Evolutionary conservation across 2,888 invertebrate genomes (phyloP).

Genomic region (Latrodectus hesperus): DNA sequence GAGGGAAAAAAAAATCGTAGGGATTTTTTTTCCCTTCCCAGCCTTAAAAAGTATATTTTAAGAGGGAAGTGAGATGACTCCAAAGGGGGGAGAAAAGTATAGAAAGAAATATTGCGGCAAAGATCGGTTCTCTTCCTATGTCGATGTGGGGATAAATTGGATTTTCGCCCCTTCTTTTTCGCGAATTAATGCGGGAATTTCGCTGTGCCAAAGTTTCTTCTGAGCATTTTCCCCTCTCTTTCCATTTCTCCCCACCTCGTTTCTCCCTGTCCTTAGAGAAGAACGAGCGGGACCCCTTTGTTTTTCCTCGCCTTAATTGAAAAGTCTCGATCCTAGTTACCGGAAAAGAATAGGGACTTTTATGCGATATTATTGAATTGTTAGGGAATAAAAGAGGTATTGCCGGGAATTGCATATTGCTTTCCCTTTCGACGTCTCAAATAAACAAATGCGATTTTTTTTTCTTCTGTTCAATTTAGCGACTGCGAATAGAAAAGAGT

Average conservation of each 20-base stretch:
- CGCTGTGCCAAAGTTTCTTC: neutral
- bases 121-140: slow-evolving; percentile 38
- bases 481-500: no score
- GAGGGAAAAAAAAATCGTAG: neutral
- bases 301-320: slow-evolving; percentile 5
- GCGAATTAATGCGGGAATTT: slow-evolving; percentile 54
- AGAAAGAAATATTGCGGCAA: slow-evolving; percentile 17
- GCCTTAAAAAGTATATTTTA: neutral
- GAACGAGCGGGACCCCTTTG: neutral
- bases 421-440: neutral
- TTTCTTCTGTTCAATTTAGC: no score
- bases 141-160: slow-evolving; percentile 48
- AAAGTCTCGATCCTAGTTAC: neutral
- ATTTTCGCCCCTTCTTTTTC: slow-evolving; percentile 51
- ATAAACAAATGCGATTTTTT: neutral
- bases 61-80: neutral
- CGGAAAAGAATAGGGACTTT: neutral
- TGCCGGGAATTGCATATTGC: neutral
- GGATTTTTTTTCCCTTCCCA: neutral
- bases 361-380: slow-evolving; percentile 15
- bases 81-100: neutral
- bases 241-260: neutral
- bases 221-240: no score
- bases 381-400: slow-evolving; percentile 1
- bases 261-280: slow-evolving; percentile 1